Base-by-base conservation (phyloP, 2,113 vertebrate species). In the Serinus canaria region DNA sequence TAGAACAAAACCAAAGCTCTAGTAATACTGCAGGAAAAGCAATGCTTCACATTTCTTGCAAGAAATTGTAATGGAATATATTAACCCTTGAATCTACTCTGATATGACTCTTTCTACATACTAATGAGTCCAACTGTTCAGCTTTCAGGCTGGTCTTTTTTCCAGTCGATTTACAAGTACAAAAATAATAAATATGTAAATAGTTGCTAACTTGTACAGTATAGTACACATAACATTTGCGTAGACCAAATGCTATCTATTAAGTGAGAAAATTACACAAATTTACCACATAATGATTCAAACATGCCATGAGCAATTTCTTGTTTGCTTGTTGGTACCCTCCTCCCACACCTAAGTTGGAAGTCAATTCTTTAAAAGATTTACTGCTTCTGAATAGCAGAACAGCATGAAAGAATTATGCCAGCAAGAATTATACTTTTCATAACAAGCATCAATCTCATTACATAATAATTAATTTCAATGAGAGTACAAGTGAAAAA, bases 131-230 rank as follows among this genome's bases (percentile, higher is more conserved):
- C 85, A 92, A 96, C 96, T 93, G 95, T 93, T 95, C 85, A 96
- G 95, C 94, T 97, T 96, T 97, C 96, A 96, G 93, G 78, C 93
- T 89, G 84, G 90, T 95, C 50, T 95, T 79, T 91, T 82, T 85
- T 70, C 83, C 27, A 87, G 52, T 44, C 44, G 25, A 37, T 64
- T 83, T 67, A 77, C 4, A 2, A 92, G 47, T 47, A 56, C 22
- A 78, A 90, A 72, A 70, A 15, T 25, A 87, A 73, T 27, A 82
- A 62, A 46, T 39, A 59, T 9, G 43, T 56, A 92, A 92, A 56
- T 18, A 80, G 33, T 41, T 77, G 67, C 15, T 76, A 85, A 56
- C 20, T 68, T 37, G 46, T 67, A 76, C 27, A 82, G 44, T 20
- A 75, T 2, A 9, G 33, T 5, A 11, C 23, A 78, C 1, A 5